These are phyloP conservation scores for Punctoribates punctum DNA, from an alignment of 2,888 invertebrate genomes.

Conservation along the genomic window DNA sequence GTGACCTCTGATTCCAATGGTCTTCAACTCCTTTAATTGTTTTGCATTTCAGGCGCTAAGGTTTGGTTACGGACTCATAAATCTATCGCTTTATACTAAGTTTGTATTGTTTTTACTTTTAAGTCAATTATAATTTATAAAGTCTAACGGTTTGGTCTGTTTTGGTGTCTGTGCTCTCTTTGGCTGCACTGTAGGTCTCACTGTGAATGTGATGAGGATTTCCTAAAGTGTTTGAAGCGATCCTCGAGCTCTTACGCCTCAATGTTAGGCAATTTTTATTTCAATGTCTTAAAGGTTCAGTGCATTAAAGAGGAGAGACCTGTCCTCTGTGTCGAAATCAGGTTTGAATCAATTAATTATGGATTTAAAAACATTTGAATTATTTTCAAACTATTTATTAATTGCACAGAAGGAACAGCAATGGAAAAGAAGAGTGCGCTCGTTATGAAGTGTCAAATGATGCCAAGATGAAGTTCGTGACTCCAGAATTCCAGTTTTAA, in stretches of 20 bases:
- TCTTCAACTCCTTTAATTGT: neutral
- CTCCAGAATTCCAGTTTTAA: slow-evolving; percentile 29
- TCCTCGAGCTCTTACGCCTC: slow-evolving; percentile 45
- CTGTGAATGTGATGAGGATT: slow-evolving; percentile 48
- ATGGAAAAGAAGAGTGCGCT: slow-evolving; percentile 37
- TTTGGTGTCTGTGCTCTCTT: no score
- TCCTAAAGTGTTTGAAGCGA: slow-evolving; percentile 45
- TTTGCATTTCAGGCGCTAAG: slow-evolving; percentile 43
- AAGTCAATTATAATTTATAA: neutral
- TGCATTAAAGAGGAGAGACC: slow-evolving; percentile 45
- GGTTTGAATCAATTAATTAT: neutral
- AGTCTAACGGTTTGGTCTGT: no score
- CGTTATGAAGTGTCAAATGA: slow-evolving; percentile 39
- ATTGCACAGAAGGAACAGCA: slow-evolving; percentile 24
- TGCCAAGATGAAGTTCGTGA: slow-evolving; percentile 37
- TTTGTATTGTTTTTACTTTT: slow-evolving; percentile 42
- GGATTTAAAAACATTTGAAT: neutral
- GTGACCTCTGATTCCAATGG: no score
- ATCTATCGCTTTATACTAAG: slow-evolving; percentile 48
- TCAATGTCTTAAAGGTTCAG: slow-evolving; percentile 47
- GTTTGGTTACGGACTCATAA: slow-evolving; percentile 47
- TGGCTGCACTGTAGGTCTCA: slow-evolving; percentile 46
- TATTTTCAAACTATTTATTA: neutral
- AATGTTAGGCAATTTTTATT: slow-evolving; percentile 48
- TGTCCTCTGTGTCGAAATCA: slow-evolving; percentile 18